Conservation (phyloP, 2,888 invertebrate species). For the Vannuccia rotundouncinata region DNA sequence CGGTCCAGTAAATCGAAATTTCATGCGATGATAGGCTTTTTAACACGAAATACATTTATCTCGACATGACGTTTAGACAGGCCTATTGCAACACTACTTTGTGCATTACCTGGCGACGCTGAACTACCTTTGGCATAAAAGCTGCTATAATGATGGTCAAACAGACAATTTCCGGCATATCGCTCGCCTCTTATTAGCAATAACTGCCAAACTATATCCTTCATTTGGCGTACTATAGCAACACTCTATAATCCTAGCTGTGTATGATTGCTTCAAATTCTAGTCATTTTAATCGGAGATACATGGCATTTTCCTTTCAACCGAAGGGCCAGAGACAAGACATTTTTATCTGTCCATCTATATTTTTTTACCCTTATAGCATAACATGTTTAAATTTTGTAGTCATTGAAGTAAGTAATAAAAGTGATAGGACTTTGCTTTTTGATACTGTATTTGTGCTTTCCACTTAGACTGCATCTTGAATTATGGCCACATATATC, state of each 20-base stretch:
- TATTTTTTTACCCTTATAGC: not conserved
- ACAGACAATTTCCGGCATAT: not conserved
- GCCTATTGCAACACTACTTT: not conserved
- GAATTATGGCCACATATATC: too few species aligned
- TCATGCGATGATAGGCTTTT: not conserved
- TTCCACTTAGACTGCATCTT: too few species aligned
- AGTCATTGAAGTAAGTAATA: too few species aligned
- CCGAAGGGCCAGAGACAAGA: not conserved
- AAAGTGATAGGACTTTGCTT: too few species aligned
- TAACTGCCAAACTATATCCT: not conserved
- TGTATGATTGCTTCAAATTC: too few species aligned
- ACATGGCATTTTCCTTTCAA: not conserved
- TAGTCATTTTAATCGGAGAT: not conserved
- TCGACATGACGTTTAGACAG: not conserved
- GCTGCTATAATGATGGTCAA: not conserved
- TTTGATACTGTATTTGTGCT: too few species aligned
- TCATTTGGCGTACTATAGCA: too few species aligned
- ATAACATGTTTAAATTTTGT: too few species aligned
- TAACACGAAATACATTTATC: not conserved
- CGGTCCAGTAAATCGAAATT: not conserved
- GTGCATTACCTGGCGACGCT: not conserved
- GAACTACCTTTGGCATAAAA: not conserved
- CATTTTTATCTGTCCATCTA: not conserved
- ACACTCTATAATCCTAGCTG: too few species aligned
- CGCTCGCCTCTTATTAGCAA: not conserved